A percentile compares a stretch with the other conserved stretches of the same genome.
These are phyloP conservation scores for Piprites chloris DNA, from an alignment of 2,113 vertebrate species.

Conservation along the genomic window DNA sequence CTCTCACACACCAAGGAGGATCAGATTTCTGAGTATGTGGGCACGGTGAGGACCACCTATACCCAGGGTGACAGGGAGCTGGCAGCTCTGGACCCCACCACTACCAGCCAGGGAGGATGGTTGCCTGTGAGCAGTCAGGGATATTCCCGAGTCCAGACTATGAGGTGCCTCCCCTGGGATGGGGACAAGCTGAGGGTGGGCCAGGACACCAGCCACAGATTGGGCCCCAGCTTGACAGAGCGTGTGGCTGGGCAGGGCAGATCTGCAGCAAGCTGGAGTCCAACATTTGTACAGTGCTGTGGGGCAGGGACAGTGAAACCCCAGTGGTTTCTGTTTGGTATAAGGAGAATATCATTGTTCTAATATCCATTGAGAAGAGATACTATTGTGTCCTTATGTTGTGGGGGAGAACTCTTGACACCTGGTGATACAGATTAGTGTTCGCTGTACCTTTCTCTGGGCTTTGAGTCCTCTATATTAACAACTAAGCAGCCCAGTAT, in stretches of 20 bases:
- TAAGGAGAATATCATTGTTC: background rate
- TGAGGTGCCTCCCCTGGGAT: background rate
- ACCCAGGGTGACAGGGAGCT: background rate
- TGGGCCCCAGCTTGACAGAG: background rate
- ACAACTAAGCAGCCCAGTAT: background rate
- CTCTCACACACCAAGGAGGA: background rate
- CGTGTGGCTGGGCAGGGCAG: background rate
- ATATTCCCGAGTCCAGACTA: background rate
- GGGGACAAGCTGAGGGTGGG: background rate
- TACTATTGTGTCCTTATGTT: background rate
- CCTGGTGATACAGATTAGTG: background rate
- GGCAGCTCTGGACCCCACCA: background rate
- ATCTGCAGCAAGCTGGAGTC: background rate
- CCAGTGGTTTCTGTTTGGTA: background rate
- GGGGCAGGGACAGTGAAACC: background rate
- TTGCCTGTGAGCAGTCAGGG: background rate
- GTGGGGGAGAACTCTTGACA: background rate
- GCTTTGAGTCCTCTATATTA: background rate
- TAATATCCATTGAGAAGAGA: background rate
- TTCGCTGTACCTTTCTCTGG: background rate
- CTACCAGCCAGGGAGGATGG: background rate
- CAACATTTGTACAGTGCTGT: rapidly evolving
- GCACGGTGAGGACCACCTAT: background rate
- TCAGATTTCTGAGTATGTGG: background rate
- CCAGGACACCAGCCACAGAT: background rate